These are phyloP conservation scores for Florisuga fusca DNA, from an alignment of 2,797 vertebrate genomes.

Conservation along the genomic window DNA sequence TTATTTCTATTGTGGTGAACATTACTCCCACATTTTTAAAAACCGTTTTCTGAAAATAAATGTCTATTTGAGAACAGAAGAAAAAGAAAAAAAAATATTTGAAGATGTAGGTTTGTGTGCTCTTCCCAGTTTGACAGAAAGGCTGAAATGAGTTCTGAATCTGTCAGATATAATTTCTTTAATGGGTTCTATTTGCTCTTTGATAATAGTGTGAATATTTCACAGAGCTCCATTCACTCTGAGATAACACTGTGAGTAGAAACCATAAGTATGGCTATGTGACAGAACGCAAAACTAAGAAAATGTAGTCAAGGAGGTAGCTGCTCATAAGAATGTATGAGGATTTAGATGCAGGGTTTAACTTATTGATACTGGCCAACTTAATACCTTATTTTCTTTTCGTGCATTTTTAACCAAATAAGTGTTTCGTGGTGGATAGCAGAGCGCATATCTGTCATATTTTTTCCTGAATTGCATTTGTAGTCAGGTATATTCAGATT, in stretches of 20 bases:
- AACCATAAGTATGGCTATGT: accelerated
- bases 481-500: background rate
- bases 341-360: background rate
- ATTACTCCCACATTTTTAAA: background rate
- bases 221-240: background rate
- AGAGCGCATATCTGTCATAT: background rate
- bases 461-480: background rate
- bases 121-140: background rate
- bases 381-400: background rate
- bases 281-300: background rate
- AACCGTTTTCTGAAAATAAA: background rate
- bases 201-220: background rate
- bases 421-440: background rate
- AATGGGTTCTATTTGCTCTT: background rate
- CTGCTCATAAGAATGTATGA: background rate
- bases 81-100: background rate
- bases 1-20: background rate
- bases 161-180: background rate
- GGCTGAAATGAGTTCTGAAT: background rate
- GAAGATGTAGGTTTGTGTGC: background rate
- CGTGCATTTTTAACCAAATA: background rate
- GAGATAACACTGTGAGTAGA: background rate
- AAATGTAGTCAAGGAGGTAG: background rate
- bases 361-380: background rate
- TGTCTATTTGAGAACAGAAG: background rate